These are phyloP conservation scores for Cacatua alba DNA, from an alignment of 2,113 vertebrate genomes.

Conservation along the genomic window DNA sequence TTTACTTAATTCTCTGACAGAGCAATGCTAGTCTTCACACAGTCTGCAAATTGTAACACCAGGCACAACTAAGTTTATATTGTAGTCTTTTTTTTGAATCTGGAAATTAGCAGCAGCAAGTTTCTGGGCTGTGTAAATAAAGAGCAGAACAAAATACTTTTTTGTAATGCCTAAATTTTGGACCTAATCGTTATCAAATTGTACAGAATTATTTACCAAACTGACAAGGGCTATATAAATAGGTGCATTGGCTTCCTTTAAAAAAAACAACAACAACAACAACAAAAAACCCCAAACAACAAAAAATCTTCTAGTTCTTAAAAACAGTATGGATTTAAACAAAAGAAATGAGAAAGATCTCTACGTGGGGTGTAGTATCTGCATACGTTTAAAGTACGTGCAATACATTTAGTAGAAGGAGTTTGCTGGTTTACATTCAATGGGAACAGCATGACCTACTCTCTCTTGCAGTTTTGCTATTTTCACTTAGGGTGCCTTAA, in stretches of 20 bases:
- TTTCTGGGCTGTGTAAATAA: background rate
- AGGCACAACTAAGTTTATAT: background rate
- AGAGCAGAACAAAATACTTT: background rate
- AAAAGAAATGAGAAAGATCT: accelerated
- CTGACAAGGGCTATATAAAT: background rate
- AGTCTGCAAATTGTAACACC: background rate
- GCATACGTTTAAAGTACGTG: background rate
- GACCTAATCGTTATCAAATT: background rate
- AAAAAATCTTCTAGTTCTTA: background rate
- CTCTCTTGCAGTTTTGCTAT: background rate
- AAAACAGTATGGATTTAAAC: background rate
- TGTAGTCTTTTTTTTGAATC: background rate
- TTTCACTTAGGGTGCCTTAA: slow-evolving; percentile 29
- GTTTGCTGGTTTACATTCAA: background rate
- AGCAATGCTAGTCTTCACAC: background rate
- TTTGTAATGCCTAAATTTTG: background rate
- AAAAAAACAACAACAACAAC: background rate
- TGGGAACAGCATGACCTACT: slow-evolving; percentile 24
- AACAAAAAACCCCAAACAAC: background rate
- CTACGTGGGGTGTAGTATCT: background rate
- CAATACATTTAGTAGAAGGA: background rate
- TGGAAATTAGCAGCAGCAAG: background rate
- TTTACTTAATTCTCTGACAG: background rate
- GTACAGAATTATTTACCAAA: background rate
- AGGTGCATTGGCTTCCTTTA: background rate